Evolutionary conservation across 1,140 invertebrate species (phyloP).

Genomic region (Anadara kagoshimensis): DNA sequence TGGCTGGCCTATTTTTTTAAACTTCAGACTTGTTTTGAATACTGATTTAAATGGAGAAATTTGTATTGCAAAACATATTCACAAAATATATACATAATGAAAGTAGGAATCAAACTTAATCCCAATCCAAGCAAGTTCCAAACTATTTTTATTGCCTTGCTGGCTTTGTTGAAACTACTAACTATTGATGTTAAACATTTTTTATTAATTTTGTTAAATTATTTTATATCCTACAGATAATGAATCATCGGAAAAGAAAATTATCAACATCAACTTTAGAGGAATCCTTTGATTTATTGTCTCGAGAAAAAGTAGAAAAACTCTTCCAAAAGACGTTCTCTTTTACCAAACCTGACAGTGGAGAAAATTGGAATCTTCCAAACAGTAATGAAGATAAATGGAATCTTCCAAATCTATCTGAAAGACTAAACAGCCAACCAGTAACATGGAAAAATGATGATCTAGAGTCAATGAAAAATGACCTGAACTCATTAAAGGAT

Average conservation of each 20-base stretch:
- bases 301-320: conserved; percentile 22
- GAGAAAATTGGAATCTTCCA: conserved; percentile 2
- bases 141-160: too few relatives aligned
- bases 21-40: too few relatives aligned
- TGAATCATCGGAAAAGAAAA: conserved; percentile 7
- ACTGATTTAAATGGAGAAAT: too few relatives aligned
- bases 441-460: conserved; percentile 50
- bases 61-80: too few relatives aligned
- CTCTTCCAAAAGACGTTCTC: conserved; percentile 44
- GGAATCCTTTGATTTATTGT: neutral
- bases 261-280: neutral
- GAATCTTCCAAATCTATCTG: neutral
- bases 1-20: too few relatives aligned
- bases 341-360: conserved; percentile 14
- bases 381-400: neutral
- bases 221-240: too few relatives aligned
- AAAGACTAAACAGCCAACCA: neutral
- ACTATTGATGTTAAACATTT: too few relatives aligned
- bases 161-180: too few relatives aligned
- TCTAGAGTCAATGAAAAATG: conserved; percentile 77
- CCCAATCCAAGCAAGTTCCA: too few relatives aligned
- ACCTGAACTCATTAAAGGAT: conserved; percentile 86
- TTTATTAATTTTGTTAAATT: too few relatives aligned
- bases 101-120: too few relatives aligned
- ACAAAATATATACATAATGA: too few relatives aligned